A percentile compares a stretch with the other conserved stretches of the same genome.
Evolutionary conservation across 2,888 invertebrate genomes (phyloP).

Genomic region (Melinaea menophilus): DNA sequence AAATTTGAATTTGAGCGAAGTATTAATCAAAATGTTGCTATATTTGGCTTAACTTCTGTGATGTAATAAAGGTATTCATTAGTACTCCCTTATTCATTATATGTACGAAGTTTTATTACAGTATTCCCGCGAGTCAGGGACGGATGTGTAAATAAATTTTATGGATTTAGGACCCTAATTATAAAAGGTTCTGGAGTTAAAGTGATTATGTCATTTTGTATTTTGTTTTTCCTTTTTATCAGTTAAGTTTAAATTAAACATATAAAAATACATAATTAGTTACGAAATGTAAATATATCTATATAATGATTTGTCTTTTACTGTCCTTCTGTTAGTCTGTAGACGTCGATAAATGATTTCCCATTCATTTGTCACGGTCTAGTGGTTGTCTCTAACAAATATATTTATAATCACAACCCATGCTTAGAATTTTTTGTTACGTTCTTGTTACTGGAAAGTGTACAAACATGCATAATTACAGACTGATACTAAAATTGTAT

Average conservation of each 20-base stretch:
- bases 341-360: conserved; percentile 1
- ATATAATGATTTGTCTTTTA: conserved; percentile 1
- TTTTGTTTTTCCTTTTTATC: conserved; percentile 8
- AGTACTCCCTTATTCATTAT: conserved; percentile 34
- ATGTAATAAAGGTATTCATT: conserved; percentile 26
- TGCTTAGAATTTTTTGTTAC: not conserved
- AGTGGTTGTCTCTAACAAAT: conserved; percentile 1
- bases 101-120: conserved; percentile 36
- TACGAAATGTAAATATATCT: not conserved
- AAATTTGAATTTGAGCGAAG: too few relatives aligned
- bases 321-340: not conserved
- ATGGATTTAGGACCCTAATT: conserved; percentile 23
- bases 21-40: too few relatives aligned
- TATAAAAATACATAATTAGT: not conserved
- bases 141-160: conserved; percentile 28
- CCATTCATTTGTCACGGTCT: not conserved
- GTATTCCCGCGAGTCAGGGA: conserved; percentile 26
- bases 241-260: not conserved
- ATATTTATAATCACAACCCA: not conserved
- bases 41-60: conserved; percentile 10
- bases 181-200: conserved; percentile 20
- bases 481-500: too few relatives aligned
- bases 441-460: not conserved
- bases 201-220: conserved; percentile 19
- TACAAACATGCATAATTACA: not conserved